Base-by-base conservation (phyloP, 2,888 invertebrate genomes). In the Amitus sp. region DNA sequence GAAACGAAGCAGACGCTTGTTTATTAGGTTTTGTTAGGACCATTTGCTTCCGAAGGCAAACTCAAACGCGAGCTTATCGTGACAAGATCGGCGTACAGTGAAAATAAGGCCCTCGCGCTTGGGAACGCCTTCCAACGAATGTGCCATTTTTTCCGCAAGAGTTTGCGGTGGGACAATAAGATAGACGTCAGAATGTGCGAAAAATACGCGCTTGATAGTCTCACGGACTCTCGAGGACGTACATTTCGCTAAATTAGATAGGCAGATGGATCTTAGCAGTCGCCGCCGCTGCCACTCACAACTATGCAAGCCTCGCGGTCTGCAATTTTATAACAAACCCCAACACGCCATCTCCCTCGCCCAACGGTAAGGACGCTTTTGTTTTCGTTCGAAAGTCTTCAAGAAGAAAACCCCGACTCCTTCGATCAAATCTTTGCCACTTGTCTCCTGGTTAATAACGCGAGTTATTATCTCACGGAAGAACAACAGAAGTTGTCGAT, bases 41-140 rank as follows among this genome's bases (percentile, higher is more conserved):
- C 15, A 39, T 13, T 39, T 13, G 15, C 2, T 15, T 39, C 7
- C 15, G 15, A 39, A 39, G 15, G 15, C 17, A 17, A 1, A 7
- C 15, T 39, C 17, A 34, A 4, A 34, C 7, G 4, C 30, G 30
- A 13, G 3, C 37, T 37, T 37, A 15, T 37, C 13, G 12, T 15
- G 43, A 43, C 20, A n/a, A 12, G 13, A 43, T 43, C 43, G 43
- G 13, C n/a, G 23, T 18, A 23, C 12, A 12, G 20, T 12, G 23
- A 13, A 43, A 43, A 43, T 49, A 50, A 63, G 45, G 59, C 68
- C 67, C 70, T 73, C 63, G 71, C 65, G 68, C 68, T 65, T 56
- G 69, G 63, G 66, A 67, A 63, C 54, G 47, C 52, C 57, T 51
- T 61, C 70, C 43, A 51, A 51, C 33, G 30, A 51, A 34, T 20